Conservation (phyloP, 2,113 vertebrate genomes). For the Marmota monax region DNA sequence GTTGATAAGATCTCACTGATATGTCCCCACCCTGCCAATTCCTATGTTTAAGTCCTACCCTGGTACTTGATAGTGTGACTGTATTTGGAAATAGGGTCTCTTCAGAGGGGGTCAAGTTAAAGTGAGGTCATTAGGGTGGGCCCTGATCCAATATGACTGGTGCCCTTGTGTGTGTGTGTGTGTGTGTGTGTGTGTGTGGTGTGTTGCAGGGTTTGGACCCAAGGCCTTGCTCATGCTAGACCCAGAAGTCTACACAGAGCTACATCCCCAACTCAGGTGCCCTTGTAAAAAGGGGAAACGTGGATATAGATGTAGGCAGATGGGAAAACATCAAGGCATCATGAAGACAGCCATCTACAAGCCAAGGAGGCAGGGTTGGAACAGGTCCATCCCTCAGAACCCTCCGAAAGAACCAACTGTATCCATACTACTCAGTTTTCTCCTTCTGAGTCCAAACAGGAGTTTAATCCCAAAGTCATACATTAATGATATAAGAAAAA, state of each 20-base stretch:
- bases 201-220: no score
- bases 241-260: no score
- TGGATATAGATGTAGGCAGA: not conserved
- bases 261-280: no score
- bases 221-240: no score
- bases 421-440: not conserved
- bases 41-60: not conserved
- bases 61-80: not conserved
- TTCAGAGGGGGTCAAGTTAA: not conserved
- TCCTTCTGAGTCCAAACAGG: not conserved
- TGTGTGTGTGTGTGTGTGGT: no score
- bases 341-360: not conserved
- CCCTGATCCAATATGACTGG: not conserved
- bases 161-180: no score
- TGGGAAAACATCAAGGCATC: not conserved
- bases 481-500: not conserved
- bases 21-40: rapidly evolving
- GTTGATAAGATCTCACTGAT: not conserved
- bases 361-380: not conserved
- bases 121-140: not conserved
- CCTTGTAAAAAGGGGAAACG: not conserved
- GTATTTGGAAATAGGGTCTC: not conserved
- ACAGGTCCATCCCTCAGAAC: not conserved
- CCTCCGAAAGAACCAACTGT: not conserved
- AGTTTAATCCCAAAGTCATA: not conserved